phyloP scores from a whole-genome alignment of 2,888 invertebrate genomes.

The Laothoe populi region DNA sequence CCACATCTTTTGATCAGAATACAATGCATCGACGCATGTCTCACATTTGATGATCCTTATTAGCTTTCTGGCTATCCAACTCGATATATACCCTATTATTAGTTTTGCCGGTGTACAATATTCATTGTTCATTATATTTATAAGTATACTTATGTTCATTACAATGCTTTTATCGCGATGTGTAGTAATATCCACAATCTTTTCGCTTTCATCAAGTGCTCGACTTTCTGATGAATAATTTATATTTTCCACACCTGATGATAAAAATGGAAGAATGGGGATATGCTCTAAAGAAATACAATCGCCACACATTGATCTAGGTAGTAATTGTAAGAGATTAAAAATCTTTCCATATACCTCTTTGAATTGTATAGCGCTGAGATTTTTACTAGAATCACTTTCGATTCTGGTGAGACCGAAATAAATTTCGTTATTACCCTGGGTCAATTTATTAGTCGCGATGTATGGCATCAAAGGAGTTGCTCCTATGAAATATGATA shows the following conservation, averaged over 20 bases:
- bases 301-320: background rate
- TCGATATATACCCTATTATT: background rate
- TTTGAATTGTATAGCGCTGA: background rate
- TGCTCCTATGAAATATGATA: constrained; percentile 5
- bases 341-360: constrained; percentile 3
- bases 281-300: background rate
- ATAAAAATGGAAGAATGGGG: background rate
- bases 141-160: background rate
- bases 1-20: constrained; percentile 19
- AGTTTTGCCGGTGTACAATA: background rate
- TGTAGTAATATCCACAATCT: background rate
- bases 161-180: background rate
- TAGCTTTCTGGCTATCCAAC: background rate
- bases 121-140: background rate
- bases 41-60: background rate
- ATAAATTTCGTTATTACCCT: constrained; percentile 2
- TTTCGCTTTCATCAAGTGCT: background rate
- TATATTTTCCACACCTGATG: background rate
- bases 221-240: background rate
- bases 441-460: constrained; percentile 28
- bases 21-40: background rate
- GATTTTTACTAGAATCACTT: background rate
- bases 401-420: background rate
- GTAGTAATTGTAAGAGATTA: background rate
- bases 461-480: constrained; percentile 27